phyloP scores from a whole-genome alignment of 2,113 vertebrate genomes.

The Odobenus rosmarus region DNA sequence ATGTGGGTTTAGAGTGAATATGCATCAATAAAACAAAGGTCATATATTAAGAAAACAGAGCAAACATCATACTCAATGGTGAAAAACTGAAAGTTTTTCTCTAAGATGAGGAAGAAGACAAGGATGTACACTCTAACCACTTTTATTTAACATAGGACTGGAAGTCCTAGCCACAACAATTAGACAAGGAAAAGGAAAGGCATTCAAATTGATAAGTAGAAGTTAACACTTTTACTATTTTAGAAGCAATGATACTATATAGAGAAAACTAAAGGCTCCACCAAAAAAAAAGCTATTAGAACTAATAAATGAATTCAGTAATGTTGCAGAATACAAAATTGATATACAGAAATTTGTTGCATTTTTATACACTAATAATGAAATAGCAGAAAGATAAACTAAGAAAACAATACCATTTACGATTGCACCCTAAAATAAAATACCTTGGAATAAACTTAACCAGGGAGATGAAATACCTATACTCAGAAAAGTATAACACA shows the following conservation, averaged over 20 bases:
- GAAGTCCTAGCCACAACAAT: background rate
- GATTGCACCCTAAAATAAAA: background rate
- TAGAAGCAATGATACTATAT: background rate
- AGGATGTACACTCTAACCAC: background rate
- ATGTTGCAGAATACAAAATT: background rate
- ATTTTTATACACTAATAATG: background rate
- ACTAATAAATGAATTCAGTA: background rate
- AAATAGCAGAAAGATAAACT: background rate
- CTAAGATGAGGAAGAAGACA: background rate
- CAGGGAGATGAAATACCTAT: background rate
- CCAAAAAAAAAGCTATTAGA: background rate
- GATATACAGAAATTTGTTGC: background rate
- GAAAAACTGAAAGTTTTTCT: background rate
- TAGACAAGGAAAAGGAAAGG: background rate
- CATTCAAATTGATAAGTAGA: background rate
- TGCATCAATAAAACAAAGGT: no score
- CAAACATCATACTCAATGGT: background rate
- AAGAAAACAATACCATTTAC: background rate
- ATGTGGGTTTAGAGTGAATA: no score
- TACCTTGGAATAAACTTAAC: background rate
- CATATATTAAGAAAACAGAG: no score
- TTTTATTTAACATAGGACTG: background rate
- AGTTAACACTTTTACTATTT: background rate
- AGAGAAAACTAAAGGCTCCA: background rate
- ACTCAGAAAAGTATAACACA: no score